These are phyloP conservation scores for Heliornis fulica DNA, from an alignment of 2,113 vertebrate species.

Conservation along the genomic window DNA sequence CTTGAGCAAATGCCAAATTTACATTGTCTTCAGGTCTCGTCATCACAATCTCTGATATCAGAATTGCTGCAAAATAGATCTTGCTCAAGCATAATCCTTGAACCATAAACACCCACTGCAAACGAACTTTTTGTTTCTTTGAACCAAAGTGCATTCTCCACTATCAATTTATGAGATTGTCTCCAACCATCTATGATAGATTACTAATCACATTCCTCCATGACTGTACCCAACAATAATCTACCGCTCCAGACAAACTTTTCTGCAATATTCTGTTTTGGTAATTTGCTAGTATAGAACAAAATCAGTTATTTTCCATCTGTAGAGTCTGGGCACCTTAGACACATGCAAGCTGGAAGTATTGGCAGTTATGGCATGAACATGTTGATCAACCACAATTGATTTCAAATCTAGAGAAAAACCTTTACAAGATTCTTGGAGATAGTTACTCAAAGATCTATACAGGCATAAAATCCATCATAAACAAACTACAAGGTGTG, in stretches of 20 bases:
- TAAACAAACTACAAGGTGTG: neutral
- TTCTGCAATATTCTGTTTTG: neutral
- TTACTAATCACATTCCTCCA: neutral
- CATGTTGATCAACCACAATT: neutral
- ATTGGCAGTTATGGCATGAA: neutral
- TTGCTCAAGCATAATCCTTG: neutral
- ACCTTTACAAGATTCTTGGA: neutral
- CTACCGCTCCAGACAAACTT: neutral
- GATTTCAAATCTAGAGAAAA: neutral
- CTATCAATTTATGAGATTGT: neutral
- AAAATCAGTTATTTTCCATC: neutral
- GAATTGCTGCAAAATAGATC: neutral
- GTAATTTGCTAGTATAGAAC: neutral
- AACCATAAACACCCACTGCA: neutral
- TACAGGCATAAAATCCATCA: neutral
- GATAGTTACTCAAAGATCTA: neutral
- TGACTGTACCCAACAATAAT: neutral
- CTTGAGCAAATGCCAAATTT: neutral
- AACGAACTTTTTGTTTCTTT: neutral
- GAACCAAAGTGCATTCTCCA: neutral
- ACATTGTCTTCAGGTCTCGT: neutral
- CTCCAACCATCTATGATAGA: neutral
- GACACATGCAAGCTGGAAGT: neutral
- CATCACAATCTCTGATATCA: neutral
- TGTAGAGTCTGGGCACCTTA: neutral